Evolutionary conservation across 2,113 vertebrate species (phyloP).

Genomic region (Eira barbara): DNA sequence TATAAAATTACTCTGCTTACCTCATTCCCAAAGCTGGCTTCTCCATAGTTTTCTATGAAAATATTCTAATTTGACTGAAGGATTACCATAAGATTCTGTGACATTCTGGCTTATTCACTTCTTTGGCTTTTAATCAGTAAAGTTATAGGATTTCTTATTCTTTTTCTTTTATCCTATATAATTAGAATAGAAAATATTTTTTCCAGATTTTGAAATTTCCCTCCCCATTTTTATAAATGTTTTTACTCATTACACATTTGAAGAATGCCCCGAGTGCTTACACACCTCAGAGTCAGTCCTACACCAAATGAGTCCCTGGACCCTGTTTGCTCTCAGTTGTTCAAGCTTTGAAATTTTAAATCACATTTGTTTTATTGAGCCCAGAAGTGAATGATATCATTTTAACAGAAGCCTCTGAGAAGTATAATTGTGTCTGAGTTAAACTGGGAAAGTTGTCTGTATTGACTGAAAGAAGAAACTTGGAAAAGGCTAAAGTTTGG

Average conservation of each 20-base stretch:
- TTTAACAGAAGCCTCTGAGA: slow-evolving; percentile 45
- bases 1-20: neutral
- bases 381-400: slow-evolving; percentile 10
- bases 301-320: neutral
- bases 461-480: slow-evolving; percentile 71
- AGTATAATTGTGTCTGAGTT: slow-evolving; percentile 60
- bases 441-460: slow-evolving; percentile 65
- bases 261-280: neutral
- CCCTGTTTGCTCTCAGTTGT: neutral
- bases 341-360: neutral
- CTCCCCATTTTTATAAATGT: neutral
- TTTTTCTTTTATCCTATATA: neutral
- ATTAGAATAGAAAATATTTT: neutral
- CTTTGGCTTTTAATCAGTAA: neutral
- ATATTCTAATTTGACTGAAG: neutral
- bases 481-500: slow-evolving; percentile 78
- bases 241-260: neutral
- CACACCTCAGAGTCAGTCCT: neutral
- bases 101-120: neutral
- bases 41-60: neutral
- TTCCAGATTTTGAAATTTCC: neutral
- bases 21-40: neutral
- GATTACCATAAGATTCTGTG: neutral
- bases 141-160: neutral
- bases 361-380: slow-evolving; percentile 21